Evolutionary conservation across 2,113 vertebrate species (phyloP).

Genomic region (Lophura nycthemera): DNA sequence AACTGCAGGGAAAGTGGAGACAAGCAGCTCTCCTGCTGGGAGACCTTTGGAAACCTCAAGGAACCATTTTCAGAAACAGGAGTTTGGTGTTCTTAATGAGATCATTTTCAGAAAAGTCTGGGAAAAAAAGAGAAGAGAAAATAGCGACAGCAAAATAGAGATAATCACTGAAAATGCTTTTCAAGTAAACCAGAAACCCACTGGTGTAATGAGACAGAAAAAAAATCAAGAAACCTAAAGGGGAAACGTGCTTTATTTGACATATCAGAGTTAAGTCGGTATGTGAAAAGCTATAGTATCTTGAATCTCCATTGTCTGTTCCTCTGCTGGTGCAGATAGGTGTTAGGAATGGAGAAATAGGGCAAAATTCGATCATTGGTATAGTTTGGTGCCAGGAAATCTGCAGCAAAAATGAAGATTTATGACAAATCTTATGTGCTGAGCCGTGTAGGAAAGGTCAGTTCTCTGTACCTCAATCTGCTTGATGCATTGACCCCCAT

Average conservation of each 20-base stretch:
- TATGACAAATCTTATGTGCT: not conserved
- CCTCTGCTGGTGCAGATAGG: not conserved
- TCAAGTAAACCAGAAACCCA: constrained; percentile 14
- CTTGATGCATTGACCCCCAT: not conserved
- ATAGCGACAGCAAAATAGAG: constrained; percentile 27
- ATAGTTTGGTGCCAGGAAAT: not conserved
- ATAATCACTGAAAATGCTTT: constrained; percentile 40
- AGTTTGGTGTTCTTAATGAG: constrained; percentile 47
- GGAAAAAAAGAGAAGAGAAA: not conserved
- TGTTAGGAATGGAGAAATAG: not conserved
- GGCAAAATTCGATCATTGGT: not conserved
- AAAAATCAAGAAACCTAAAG: not conserved
- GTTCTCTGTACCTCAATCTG: not conserved
- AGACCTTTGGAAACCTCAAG: constrained; percentile 49
- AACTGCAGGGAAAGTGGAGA: not conserved
- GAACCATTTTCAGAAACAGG: not conserved
- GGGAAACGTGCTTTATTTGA: not conserved
- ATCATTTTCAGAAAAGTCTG: constrained; percentile 41
- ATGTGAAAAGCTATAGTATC: not conserved
- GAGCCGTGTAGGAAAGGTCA: not conserved
- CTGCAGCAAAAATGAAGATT: not conserved
- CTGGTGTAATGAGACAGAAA: constrained; percentile 44
- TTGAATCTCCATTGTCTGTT: not conserved
- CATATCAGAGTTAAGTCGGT: not conserved
- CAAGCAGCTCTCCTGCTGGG: constrained; percentile 25